These are phyloP conservation scores for Spheniscus humboldti DNA, from an alignment of 2,797 vertebrate genomes.

Conservation along the genomic window DNA sequence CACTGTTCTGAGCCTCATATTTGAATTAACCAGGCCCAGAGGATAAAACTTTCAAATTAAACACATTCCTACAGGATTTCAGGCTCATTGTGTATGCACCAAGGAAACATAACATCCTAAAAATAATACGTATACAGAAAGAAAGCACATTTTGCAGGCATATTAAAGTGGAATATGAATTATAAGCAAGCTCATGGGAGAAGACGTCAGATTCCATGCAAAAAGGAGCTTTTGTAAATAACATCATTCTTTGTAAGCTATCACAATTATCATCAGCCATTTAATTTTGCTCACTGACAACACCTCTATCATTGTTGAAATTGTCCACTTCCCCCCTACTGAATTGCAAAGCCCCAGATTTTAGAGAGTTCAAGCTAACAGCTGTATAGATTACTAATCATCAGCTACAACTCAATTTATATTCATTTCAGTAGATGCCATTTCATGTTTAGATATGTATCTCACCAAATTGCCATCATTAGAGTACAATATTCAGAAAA, in stretches of 20 bases:
- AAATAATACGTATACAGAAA: slow-evolving; percentile 92
- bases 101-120: slow-evolving; percentile 96
- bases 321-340: slow-evolving; percentile 34
- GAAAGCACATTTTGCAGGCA: slow-evolving; percentile 89
- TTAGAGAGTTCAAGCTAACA: slow-evolving; percentile 26
- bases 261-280: slow-evolving; percentile 64
- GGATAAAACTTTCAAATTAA: slow-evolving; percentile 98
- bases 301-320: slow-evolving; percentile 51
- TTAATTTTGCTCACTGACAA: slow-evolving; percentile 65
- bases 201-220: slow-evolving; percentile 91
- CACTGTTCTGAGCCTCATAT: slow-evolving; percentile 77
- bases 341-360: slow-evolving; percentile 40
- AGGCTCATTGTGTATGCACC: slow-evolving; percentile 95
- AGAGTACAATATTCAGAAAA: slow-evolving; percentile 6
- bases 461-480: slow-evolving; percentile 26
- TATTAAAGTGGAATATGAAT: slow-evolving; percentile 90
- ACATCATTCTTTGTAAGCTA: slow-evolving; percentile 83
- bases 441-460: not conserved
- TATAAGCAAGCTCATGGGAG: slow-evolving; percentile 89
- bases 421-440: slow-evolving; percentile 34
- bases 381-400: slow-evolving; percentile 21
- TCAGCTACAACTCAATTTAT: slow-evolving; percentile 32
- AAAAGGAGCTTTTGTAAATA: slow-evolving; percentile 91
- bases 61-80: slow-evolving; percentile 95
- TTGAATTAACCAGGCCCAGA: slow-evolving; percentile 99